Conservation (phyloP, 2,797 vertebrate species). For the Pelochelys cantorii region DNA sequence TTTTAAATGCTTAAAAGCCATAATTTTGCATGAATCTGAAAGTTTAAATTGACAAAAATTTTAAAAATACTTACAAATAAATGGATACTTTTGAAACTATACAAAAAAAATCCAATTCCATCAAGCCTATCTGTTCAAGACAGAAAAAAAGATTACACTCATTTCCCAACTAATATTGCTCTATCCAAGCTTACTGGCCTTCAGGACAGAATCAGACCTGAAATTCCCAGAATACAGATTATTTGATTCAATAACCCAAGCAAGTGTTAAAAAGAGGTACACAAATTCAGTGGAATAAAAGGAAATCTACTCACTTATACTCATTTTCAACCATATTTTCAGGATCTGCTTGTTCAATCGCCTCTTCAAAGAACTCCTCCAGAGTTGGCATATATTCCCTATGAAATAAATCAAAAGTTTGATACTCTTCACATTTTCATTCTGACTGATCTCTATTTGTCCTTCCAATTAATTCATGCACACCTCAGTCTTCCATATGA, state of each 20-base stretch:
- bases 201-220: background rate
- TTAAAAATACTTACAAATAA: background rate
- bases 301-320: constrained; percentile 90
- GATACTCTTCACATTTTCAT: background rate
- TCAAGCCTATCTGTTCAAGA: background rate
- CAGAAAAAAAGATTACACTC: background rate
- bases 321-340: constrained; percentile 98
- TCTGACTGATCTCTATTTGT: background rate
- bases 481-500: background rate
- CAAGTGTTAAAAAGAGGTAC: background rate
- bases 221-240: background rate
- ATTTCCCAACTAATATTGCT: background rate
- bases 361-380: constrained; percentile 98
- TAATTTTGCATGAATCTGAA: background rate
- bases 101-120: background rate
- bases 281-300: background rate
- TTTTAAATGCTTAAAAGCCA: too few species aligned
- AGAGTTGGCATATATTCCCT: constrained; percentile 98
- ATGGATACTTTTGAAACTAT: background rate
- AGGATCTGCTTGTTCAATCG: constrained; percentile 97
- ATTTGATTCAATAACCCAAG: background rate
- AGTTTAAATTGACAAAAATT: background rate
- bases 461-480: background rate
- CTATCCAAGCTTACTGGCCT: background rate
- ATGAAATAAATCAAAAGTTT: constrained; percentile 23